These are phyloP conservation scores for Sinocyclocheilus anshuiensis DNA, from an alignment of 2,113 vertebrate genomes.

Conservation along the genomic window DNA sequence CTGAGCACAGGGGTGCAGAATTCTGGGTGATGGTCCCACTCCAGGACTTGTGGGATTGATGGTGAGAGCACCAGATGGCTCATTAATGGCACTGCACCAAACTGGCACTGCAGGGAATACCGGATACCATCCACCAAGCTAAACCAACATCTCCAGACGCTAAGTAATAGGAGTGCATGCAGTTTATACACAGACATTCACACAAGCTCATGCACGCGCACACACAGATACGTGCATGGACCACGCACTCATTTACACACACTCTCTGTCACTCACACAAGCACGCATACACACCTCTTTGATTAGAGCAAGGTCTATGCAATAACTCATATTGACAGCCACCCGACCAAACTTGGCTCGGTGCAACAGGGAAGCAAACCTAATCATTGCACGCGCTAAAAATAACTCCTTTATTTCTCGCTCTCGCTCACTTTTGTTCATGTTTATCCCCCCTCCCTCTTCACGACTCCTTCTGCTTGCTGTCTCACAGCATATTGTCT, in stretches of 20 bases:
- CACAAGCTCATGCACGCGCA: not conserved
- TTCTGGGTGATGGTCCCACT: constrained; percentile 8
- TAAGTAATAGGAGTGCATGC: constrained; percentile 14
- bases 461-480: constrained; percentile 37
- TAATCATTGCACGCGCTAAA: constrained; percentile 50
- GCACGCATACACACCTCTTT: constrained; percentile 18
- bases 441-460: constrained; percentile 35
- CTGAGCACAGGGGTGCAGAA: not conserved
- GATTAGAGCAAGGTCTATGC: constrained; percentile 19
- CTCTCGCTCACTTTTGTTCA: constrained; percentile 24
- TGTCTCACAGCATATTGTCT: constrained; percentile 34
- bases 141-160: constrained; percentile 30
- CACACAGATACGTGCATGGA: too few species aligned
- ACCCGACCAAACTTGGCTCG: constrained; percentile 16
- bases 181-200: constrained; percentile 9
- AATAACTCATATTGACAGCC: constrained; percentile 55
- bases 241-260: not conserved
- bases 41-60: constrained; percentile 17
- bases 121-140: constrained; percentile 17
- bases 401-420: constrained; percentile 49
- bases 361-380: constrained; percentile 41
- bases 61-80: constrained; percentile 49
- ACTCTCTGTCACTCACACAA: not conserved
- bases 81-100: constrained; percentile 39
- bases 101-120: constrained; percentile 25